Base-by-base conservation (phyloP, 2,888 invertebrate species). In the Andricus curvator region DNA sequence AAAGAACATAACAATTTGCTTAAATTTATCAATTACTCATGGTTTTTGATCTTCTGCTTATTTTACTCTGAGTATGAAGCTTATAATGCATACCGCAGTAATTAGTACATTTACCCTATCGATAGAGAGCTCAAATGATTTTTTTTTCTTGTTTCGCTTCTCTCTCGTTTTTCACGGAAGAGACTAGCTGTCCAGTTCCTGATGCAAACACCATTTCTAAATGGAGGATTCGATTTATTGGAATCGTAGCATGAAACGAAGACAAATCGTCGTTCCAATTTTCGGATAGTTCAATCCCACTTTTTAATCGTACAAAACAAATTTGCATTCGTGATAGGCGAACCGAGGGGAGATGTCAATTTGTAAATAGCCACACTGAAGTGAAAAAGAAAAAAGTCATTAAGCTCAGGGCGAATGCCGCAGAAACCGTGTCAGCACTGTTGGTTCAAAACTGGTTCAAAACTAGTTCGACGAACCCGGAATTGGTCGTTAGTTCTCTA, bases 401-500 rank as follows among this genome's bases (percentile, higher is more conserved):
- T 29, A 65, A 66, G 60, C 37, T 62, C 17, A 4, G 60, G n/a
- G 68, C 68, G 66, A 48, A 62, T 33, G 37, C 22, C 33, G 11
- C 37, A 67, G 64, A 78, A 79, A 78, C 20, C 51, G 48, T 51
- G 64, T 76, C 66, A 62, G 67, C 68, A 66, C 66, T 62, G 33
- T 29, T 77, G 62, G 37, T 62, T 62, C 37, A 77, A 78, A 85
- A 86, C 85, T 87, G 85, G 88, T 87, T 88, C 77, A 67, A 20
- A 87, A 88, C 87, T 86, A 87, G 86, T 88, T 86, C 84, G 83
- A 80, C 80, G 33, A 66, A 20, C 29, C 62, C 25, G 78, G 84
- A 86, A 88, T 86, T 85, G 88, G 85, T 86, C 85, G 85, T 87
- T 86, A 86, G 83, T 77, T 79, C 79, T 41, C 65, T 33, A 78